Conservation (phyloP, 2,888 invertebrate genomes). For the Brassicogethes aeneus region DNA sequence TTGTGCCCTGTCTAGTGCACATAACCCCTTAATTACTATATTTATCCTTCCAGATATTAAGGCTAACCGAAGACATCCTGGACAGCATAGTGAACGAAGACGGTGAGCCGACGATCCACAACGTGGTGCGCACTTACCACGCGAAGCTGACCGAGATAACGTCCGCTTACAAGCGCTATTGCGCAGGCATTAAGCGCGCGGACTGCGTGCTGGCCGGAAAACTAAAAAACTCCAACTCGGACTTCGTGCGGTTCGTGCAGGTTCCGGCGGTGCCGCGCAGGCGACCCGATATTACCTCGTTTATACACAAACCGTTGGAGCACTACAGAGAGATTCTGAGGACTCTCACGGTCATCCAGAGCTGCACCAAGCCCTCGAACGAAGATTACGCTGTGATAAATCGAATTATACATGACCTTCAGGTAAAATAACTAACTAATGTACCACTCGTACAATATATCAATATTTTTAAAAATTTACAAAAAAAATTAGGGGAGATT, state of each 20-base stretch:
- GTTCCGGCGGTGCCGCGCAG: conserved; percentile 74
- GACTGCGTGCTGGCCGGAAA: conserved; percentile 76
- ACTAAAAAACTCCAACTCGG: conserved; percentile 63
- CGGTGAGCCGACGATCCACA: conserved; percentile 59
- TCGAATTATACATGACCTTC: conserved; percentile 42
- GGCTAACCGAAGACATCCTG: conserved; percentile 72
- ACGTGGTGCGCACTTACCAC: conserved; percentile 61
- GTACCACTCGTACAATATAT: too few species aligned
- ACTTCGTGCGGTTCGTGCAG: conserved; percentile 71
- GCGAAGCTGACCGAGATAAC: conserved; percentile 65
- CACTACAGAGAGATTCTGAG: conserved; percentile 62
- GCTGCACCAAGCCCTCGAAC: conserved; percentile 41
- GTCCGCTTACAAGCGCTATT: conserved; percentile 72
- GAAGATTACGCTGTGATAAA: conserved; percentile 43
- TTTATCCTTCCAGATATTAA: conserved; percentile 50
- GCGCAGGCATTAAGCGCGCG: conserved; percentile 74
- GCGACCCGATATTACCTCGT: conserved; percentile 75
- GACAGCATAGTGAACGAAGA: conserved; percentile 68
- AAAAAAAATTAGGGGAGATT: too few species aligned
- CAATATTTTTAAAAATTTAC: too few species aligned
- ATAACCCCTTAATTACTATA: too few species aligned
- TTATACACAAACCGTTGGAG: conserved; percentile 77
- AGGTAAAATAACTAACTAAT: conserved; percentile 32
- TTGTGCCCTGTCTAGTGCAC: too few species aligned
- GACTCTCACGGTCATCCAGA: conserved; percentile 47